Base-by-base conservation (phyloP, 2,797 vertebrate species). In the Semaprochilodus insignis region DNA sequence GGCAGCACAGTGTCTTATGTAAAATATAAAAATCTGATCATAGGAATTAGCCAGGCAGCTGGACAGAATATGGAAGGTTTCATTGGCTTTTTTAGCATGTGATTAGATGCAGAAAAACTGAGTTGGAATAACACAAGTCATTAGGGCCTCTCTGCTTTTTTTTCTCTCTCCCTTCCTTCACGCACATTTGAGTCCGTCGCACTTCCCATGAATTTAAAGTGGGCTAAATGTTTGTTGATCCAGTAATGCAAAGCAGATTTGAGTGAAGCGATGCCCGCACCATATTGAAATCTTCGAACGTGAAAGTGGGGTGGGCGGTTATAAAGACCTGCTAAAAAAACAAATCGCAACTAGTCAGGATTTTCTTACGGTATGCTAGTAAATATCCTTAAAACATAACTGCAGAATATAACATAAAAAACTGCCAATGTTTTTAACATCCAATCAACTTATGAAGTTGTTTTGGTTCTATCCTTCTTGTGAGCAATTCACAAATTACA, bases 1-100 rank as follows among this genome's bases (percentile, higher is more conserved):
- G 44, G 44, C 11, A 48, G 8, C 44, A 48, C 8, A 48, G 10
- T 48, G 44, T 48, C 44, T 48, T 48, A 91, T 89, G 90, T 90
- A 90, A 91, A 70, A 93, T 48, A 91, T 85, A 87, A 88, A 90
- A 91, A 92, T 90, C 88, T 91, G 91, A 92, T 91, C 91, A 91
- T 85, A 92, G 85, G 88, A 91, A 89, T 86, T 59, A 87, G 84
- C 86, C 88, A 84, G 87, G 82, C 89, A 90, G 90, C 89, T 90
- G 85, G 90, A 89, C 89, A 78, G 88, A 82, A 91, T 91, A 91
- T 90, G 90, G 84, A 88, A 62, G n/a, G 21, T 62, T 62, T 62
- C 57, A 62, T 14, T n/a, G 59, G 62, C 62, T 31, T 86, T 90
- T 85, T 89, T 88, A 91, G 87, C 89, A 85, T 88, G 87, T 90